Evolutionary conservation across 2,113 vertebrate species (phyloP).

Genomic region (Diadophis punctatus): DNA sequence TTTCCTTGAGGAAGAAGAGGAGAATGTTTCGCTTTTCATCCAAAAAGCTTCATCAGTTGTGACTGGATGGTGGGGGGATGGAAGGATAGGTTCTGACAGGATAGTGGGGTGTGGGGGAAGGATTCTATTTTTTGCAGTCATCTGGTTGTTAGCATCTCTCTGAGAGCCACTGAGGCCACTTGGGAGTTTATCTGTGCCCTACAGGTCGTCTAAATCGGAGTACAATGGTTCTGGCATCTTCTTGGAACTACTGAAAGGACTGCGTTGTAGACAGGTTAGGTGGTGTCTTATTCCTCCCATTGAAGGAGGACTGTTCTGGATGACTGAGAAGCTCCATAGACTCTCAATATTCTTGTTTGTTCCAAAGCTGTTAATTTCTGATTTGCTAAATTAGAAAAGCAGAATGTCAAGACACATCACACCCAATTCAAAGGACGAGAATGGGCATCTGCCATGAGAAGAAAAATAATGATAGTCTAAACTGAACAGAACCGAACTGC

Average conservation of each 20-base stretch:
- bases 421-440: neutral
- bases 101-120: too few species aligned
- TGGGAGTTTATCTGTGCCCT: neutral
- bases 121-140: neutral
- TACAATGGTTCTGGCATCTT: neutral
- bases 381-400: neutral
- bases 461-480: neutral
- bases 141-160: neutral
- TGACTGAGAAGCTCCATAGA: neutral
- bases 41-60: neutral
- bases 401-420: neutral
- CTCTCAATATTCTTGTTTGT: neutral
- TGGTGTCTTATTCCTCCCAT: neutral
- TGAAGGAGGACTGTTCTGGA: neutral
- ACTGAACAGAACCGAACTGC: neutral
- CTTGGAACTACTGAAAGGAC: neutral
- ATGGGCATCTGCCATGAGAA: neutral
- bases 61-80: neutral
- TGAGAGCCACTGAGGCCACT: neutral
- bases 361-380: neutral
- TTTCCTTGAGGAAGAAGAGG: neutral
- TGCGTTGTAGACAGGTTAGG: neutral
- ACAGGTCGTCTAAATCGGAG: neutral
- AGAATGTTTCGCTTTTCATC: neutral
- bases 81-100: neutral